A percentile compares a stretch with the other conserved stretches of the same genome.
phyloP scores from a whole-genome alignment of 2,113 vertebrate genomes.

The Hippolais icterina region DNA sequence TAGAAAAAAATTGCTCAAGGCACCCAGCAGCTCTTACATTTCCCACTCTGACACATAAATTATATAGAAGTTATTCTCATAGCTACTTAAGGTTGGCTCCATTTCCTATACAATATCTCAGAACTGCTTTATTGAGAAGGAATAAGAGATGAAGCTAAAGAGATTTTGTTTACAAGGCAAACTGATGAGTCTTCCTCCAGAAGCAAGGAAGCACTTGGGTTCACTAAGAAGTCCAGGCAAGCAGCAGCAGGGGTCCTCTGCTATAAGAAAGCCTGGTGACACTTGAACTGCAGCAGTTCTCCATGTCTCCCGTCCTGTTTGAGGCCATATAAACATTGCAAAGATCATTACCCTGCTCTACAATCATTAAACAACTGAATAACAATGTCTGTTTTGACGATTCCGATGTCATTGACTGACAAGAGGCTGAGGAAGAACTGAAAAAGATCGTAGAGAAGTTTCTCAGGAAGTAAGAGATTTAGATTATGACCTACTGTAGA shows the following conservation, averaged over 20 bases:
- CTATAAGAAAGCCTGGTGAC: neutral
- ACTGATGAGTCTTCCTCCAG: neutral
- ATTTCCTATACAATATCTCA: neutral
- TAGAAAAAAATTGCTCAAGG: neutral
- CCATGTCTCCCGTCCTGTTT: neutral
- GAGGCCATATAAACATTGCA: neutral
- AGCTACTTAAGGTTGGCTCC: neutral
- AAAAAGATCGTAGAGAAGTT: neutral
- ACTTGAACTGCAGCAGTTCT: neutral
- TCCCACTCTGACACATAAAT: neutral
- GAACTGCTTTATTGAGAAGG: neutral
- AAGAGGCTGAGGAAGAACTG: neutral
- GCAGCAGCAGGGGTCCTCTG: neutral
- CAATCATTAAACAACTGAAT: neutral
- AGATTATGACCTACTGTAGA: neutral
- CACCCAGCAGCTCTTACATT: neutral
- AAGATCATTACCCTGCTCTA: neutral
- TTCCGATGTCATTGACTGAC: accelerated
- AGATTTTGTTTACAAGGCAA: neutral
- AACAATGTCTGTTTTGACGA: neutral
- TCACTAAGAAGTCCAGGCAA: neutral
- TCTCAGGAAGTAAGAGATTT: neutral
- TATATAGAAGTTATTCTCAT: neutral
- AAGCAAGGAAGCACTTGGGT: neutral
- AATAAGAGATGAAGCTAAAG: neutral